Percentiles rank a stretch among this genome's conserved stretches.
Evolutionary conservation across 2,113 vertebrate species (phyloP).

Genomic region (Fukomys damarensis): DNA sequence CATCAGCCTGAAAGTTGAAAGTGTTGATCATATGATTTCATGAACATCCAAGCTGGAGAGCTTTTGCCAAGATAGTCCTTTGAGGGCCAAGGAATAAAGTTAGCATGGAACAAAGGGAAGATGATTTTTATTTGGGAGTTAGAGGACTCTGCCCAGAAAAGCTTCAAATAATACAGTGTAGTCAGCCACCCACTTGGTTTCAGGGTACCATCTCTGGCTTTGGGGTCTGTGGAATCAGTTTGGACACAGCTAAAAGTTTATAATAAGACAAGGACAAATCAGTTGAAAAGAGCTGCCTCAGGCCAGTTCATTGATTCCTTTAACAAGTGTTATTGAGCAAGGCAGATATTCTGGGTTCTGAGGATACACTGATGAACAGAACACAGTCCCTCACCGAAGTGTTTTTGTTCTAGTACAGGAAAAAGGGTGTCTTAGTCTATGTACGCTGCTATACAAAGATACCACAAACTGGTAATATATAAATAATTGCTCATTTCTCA

Average conservation of each 20-base stretch:
- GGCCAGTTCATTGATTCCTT: not conserved
- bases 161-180: not conserved
- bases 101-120: not conserved
- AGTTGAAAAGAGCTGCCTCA: not conserved
- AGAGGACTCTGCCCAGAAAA: not conserved
- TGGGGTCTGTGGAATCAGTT: not conserved
- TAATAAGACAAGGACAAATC: not conserved
- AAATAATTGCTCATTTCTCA: not conserved
- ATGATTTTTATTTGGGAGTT: not conserved
- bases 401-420: not conserved
- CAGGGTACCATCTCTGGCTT: not conserved
- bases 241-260: not conserved
- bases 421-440: not conserved
- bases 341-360: not conserved
- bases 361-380: not conserved
- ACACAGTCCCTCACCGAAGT: not conserved
- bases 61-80: conserved; percentile 31
- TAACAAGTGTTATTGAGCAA: not conserved
- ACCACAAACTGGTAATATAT: not conserved
- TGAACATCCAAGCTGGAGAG: not conserved
- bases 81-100: not conserved
- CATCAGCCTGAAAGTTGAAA: not conserved
- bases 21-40: not conserved
- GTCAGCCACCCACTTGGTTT: not conserved
- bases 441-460: not conserved